A percentile compares a stretch with the other conserved stretches of the same genome.
Conservation (phyloP, 2,113 vertebrate genomes). For the Anthoscopus minutus region DNA sequence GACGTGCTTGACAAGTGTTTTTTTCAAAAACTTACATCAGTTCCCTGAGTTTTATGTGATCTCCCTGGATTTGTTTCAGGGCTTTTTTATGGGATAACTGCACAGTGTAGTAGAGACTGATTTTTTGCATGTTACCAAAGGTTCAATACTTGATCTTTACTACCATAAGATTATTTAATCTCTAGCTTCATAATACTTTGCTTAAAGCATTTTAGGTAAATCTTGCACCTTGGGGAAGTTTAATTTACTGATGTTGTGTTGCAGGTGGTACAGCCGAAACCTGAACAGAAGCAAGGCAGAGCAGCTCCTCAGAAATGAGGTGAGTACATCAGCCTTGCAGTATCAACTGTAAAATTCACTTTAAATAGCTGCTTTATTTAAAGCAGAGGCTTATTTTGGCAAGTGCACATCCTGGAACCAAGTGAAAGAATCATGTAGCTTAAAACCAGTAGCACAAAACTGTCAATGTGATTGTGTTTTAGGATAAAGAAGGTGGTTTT, state of each 20-base stretch:
- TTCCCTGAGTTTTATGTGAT: background rate
- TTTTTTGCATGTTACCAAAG: background rate
- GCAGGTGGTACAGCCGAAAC: slow-evolving; percentile 88
- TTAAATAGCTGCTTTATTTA: background rate
- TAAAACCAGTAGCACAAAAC: background rate
- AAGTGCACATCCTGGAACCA: background rate
- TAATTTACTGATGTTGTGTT: background rate
- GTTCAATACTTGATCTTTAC: background rate
- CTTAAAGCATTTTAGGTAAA: background rate
- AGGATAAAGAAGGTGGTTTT: slow-evolving; percentile 96
- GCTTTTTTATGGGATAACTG: background rate
- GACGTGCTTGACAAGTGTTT: rapidly evolving
- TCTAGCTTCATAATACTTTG: background rate
- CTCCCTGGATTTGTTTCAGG: background rate
- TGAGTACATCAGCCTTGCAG: slow-evolving; percentile 32
- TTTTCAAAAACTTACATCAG: background rate
- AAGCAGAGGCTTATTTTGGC: background rate
- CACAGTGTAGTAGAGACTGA: background rate
- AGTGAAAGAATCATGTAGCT: background rate
- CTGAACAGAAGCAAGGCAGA: slow-evolving; percentile 90
- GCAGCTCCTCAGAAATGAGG: slow-evolving; percentile 86
- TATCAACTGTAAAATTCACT: background rate
- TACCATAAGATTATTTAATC: background rate
- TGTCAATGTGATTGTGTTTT: slow-evolving; percentile 45
- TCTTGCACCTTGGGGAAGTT: background rate